Conservation (phyloP, 1,140 invertebrate species). For the Platyscapa corneri region DNA sequence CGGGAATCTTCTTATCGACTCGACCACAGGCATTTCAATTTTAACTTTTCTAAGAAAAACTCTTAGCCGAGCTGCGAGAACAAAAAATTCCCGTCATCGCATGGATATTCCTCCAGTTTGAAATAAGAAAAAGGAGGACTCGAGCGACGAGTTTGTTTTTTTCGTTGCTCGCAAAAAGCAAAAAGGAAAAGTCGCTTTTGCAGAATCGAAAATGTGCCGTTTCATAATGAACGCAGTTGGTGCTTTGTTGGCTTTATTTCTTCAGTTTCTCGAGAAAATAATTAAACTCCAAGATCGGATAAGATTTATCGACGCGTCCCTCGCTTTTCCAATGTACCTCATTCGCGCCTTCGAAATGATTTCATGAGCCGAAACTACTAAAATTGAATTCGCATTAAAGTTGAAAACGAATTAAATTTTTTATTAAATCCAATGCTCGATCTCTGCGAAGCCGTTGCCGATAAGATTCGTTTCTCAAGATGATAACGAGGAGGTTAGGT, state of each 20-base stretch:
- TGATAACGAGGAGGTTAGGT: too few species aligned
- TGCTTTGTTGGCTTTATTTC: background rate
- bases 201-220: background rate
- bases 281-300: background rate
- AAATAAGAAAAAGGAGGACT: too few species aligned
- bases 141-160: too few species aligned
- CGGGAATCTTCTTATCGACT: background rate
- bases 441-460: too few species aligned
- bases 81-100: too few species aligned
- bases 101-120: background rate
- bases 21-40: background rate
- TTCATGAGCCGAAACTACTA: background rate
- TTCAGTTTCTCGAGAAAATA: background rate
- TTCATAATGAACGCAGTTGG: background rate
- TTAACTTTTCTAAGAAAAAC: background rate
- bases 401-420: background rate
- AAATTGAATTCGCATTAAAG: background rate
- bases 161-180: too few species aligned
- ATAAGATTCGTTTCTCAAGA: too few species aligned
- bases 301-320: background rate
- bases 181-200: background rate
- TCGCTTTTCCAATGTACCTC: background rate
- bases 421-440: too few species aligned
- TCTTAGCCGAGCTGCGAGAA: background rate
- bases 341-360: background rate